Evolutionary conservation across 2,888 invertebrate genomes (phyloP), one percentile per base, ranked within the genome.

Genomic region (Synergus umbraculus): DNA sequence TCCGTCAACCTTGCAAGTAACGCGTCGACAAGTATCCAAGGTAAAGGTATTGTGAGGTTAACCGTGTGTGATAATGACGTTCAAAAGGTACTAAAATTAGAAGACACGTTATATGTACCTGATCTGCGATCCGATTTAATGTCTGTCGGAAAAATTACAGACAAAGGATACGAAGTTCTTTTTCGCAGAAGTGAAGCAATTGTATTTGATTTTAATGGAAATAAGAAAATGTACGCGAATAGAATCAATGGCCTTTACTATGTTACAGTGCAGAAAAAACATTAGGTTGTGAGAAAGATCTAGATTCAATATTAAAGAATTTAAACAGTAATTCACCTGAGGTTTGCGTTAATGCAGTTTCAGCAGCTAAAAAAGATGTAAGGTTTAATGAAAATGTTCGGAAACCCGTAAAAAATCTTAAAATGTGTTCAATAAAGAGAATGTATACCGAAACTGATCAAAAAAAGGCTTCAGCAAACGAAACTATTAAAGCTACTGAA

Each of bases 101-200:
- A 67, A 12, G 46, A 79, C 18, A 60, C 78, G 4, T 29, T 82
- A 13, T 58, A 82, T 46, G 78, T 82, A 15, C 79, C 77, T 1
- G 54, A 79, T 10, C 43, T 81, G 18, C 76, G 77, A 12, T 79
- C 66, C 12, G 76, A 80, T 44, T 15, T 78, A 37, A 13, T 80
- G 8, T 81, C 79, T 22, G 81, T 81, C 29, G 69, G 54, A n/a
- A 79, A 78, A 22, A 78, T 80, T 15, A 76, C 65, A 49, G 79
- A 77, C 77, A 64, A 80, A 0, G 76, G 77, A 54, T 54, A n/a
- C n/a, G 54, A 54, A 15, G 54, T 54, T n/a, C n/a, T 54, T 15
- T 54, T 54, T 7, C n/a, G n/a, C 5, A n/a, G 8, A 54, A 54
- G n/a, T n/a, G n/a, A 54, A 54, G 54, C 54, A 54, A n/a, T 54